Conservation (phyloP, 2,113 vertebrate species). For the Neomonachus schauinslandi region DNA sequence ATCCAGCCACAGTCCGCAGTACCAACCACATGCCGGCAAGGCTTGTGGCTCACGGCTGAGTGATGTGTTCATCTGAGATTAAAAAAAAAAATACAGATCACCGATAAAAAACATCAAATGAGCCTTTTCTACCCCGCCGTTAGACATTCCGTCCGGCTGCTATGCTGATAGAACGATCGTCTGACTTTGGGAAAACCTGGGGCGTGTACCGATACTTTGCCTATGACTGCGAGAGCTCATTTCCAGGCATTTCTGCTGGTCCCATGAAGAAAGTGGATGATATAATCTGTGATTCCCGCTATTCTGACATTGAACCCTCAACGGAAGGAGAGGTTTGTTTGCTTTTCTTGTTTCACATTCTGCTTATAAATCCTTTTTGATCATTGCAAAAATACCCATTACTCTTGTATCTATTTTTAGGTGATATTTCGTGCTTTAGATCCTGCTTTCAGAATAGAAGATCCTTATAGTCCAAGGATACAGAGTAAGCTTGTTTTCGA, state of each 20-base stretch:
- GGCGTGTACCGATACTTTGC: constrained; percentile 97
- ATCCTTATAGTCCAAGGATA: constrained; percentile 96
- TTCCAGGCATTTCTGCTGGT: constrained; percentile 90
- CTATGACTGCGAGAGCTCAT: constrained; percentile 96
- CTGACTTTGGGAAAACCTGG: constrained; percentile 96
- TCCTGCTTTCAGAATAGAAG: constrained; percentile 96
- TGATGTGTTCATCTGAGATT: neutral
- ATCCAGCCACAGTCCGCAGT: neutral
- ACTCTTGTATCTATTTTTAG: constrained; percentile 83
- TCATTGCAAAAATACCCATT: constrained; percentile 21
- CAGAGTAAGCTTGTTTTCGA: constrained; percentile 90
- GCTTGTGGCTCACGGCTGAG: neutral
- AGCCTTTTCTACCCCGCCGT: neutral
- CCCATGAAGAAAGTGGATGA: constrained; percentile 98
- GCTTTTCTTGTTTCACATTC: neutral
- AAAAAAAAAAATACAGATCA: neutral
- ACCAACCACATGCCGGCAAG: neutral
- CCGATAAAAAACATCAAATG: neutral
- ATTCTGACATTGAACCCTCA: constrained; percentile 98
- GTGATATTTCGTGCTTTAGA: constrained; percentile 98
- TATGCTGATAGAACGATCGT: constrained; percentile 97
- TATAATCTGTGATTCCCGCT: constrained; percentile 96
- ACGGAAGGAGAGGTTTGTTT: constrained; percentile 95
- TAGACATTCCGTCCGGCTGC: constrained; percentile 97
- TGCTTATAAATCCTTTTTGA: constrained; percentile 12